These are phyloP conservation scores for Lasioglossum pauxillum DNA, from an alignment of 2,888 invertebrate genomes.

Conservation along the genomic window DNA sequence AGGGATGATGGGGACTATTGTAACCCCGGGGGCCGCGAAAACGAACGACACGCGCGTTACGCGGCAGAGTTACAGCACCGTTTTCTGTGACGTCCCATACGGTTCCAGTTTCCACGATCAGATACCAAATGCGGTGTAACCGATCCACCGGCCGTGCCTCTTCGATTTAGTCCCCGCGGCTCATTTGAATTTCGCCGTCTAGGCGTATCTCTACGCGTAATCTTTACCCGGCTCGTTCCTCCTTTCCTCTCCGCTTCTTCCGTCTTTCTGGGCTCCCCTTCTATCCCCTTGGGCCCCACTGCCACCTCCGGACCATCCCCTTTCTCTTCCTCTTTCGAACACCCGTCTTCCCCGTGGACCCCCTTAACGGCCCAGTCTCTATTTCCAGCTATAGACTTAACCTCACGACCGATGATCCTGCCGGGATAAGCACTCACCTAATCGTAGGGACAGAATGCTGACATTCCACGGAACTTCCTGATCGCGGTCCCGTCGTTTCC, in stretches of 20 bases:
- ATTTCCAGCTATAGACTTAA: constrained; percentile 70
- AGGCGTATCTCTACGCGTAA: constrained; percentile 69
- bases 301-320: background rate
- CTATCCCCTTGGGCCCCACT: background rate
- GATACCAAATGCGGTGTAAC: constrained; percentile 76
- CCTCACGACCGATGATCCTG: constrained; percentile 73
- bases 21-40: constrained; percentile 46
- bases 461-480: constrained; percentile 70
- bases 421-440: constrained; percentile 73
- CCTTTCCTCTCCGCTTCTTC: constrained; percentile 29
- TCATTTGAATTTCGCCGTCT: constrained; percentile 78
- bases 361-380: constrained; percentile 41
- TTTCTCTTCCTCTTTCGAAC: constrained; percentile 1
- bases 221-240: constrained; percentile 44
- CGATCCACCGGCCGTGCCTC: constrained; percentile 73
- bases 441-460: constrained; percentile 68
- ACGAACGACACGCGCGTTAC: constrained; percentile 63
- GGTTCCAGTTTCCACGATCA: constrained; percentile 73
- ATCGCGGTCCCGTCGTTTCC: constrained; percentile 59
- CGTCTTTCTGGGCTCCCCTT: constrained; percentile 11
- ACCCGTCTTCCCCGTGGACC: background rate
- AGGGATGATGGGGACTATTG: constrained; percentile 61
- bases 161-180: constrained; percentile 74
- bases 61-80: constrained; percentile 63
- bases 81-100: constrained; percentile 57